phyloP scores from a whole-genome alignment of 2,113 vertebrate species.

The Coptodon bakossiorum region DNA sequence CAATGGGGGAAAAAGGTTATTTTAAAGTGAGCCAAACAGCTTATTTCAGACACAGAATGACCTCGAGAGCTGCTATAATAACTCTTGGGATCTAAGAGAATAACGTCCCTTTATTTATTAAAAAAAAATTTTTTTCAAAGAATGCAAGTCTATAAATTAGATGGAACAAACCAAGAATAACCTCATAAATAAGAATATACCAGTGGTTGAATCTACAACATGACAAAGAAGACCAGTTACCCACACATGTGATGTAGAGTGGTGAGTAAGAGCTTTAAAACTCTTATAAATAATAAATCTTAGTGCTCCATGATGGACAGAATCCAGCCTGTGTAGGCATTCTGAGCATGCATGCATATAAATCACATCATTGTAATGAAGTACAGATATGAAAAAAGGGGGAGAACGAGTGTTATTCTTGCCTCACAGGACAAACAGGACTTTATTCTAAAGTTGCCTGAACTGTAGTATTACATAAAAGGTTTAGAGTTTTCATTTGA shows the following conservation, averaged over 20 bases:
- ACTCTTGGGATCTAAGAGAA: neutral
- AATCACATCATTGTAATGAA: neutral
- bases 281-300: neutral
- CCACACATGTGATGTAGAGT: neutral
- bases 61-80: neutral
- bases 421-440: neutral
- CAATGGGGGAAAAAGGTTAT: rapidly evolving
- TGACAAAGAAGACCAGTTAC: neutral
- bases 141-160: neutral
- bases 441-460: neutral
- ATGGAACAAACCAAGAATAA: neutral
- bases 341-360: neutral
- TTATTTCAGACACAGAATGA: neutral
- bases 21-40: neutral
- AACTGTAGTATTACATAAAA: neutral
- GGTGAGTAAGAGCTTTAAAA: neutral
- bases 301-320: neutral
- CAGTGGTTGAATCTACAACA: neutral
- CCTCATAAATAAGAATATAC: neutral
- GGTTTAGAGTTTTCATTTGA: neutral
- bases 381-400: rapidly evolving
- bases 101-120: neutral
- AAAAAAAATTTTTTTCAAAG: too few species aligned
- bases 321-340: neutral
- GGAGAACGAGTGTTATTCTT: neutral